Base-by-base conservation (phyloP, 2,797 vertebrate genomes). In the Sebastes minor region DNA sequence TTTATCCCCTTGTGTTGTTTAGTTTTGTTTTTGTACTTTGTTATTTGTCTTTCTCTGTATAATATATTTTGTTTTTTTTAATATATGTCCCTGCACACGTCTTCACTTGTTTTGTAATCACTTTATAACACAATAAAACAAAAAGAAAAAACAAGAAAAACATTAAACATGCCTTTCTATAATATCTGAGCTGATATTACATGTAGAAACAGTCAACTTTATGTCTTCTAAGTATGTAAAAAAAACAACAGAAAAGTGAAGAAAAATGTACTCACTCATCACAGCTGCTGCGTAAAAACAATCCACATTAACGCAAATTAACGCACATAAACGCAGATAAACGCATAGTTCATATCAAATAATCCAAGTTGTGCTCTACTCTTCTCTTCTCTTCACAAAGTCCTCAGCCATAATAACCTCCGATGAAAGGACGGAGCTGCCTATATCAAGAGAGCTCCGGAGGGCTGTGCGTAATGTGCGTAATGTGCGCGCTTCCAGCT, bases 321-420 rank as follows among this genome's bases (percentile, higher is more conserved):
- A 25, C 70, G 84, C 72, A 38, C 6, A 27, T 2, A 25, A 46
- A 63, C 38, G 33, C 33, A 35, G 10, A n/a, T 66, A 57, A 56
- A 61, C 63, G 59, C 86, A 87, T 69, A 13, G 2, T 85, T 78
- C 55, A 61, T 16, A 9, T 72, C 22, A 30, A 69, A 57, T 82
- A 68, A 55, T 61, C 38, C 6, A 49, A 32, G 46, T 16, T 18
- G 69, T 64, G 35, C n/a, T 68, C 25, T 64, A 23, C 55, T 65
- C 83, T 63, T 25, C 59, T 70, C 22, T 64, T 25, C 59, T 65
- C 83, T 70, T 61, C 0, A 0, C 74, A 9, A 68, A 89, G 85
- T 88, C 81, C 76, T 88, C 84, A 84, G 83, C 84, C 84, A 90
- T 90, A 93, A 85, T 90, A 93, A 85, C 88, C 89, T 92, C 68